Base-by-base conservation (phyloP, 2,797 vertebrate species). In the Galaxias olidus region DNA sequence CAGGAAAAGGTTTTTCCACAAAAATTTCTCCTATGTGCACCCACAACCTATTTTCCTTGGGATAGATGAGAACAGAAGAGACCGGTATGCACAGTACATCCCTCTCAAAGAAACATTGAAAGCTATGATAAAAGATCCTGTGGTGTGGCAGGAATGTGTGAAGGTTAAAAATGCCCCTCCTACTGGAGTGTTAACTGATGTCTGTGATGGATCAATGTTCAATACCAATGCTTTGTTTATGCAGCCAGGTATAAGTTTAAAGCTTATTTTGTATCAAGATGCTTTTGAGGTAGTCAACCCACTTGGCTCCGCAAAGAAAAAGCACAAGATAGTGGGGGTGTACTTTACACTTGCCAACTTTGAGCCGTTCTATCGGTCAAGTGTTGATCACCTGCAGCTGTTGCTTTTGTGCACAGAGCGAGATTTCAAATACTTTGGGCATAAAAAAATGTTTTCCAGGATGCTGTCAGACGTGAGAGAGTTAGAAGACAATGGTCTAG, bases 221-320 rank as follows among this genome's bases (percentile, higher is more conserved):
- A 67, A 59, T 49, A 55, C 56, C 44, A 71, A 67, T n/a, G 6
- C 50, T 15, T 17, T 61, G 4, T 74, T 55, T 74, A 17, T 64
- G 19, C 59, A 67, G 61, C 42, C 43, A 60, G 68, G 11, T 53
- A 63, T 55, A 4, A 57, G 47, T 20, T 41, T 74, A 40, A 59
- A 69, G 45, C 45, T 69, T 17, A 72, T 72, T 48, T 68, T 68
- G 60, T 71, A 67, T 46, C 65, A 68, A 45, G 73, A 71, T 55
- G 58, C 53, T 14, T 65, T 6, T 56, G 63, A 75, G 49, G 15
- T 75, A 11, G 59, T 75, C 4, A 71, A 61, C 46, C 53, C 62
- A 11, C 55, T 69, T 47, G 53, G 53, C n/a, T 60, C 47, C 4
- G 57, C 48, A 45, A 61, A n/a, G 48, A 69, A 68, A 61, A 76